Percentiles rank a stretch among this genome's conserved stretches.
These are phyloP conservation scores for Uromys caudimaculatus DNA, from an alignment of 2,797 vertebrate species.

Conservation along the genomic window DNA sequence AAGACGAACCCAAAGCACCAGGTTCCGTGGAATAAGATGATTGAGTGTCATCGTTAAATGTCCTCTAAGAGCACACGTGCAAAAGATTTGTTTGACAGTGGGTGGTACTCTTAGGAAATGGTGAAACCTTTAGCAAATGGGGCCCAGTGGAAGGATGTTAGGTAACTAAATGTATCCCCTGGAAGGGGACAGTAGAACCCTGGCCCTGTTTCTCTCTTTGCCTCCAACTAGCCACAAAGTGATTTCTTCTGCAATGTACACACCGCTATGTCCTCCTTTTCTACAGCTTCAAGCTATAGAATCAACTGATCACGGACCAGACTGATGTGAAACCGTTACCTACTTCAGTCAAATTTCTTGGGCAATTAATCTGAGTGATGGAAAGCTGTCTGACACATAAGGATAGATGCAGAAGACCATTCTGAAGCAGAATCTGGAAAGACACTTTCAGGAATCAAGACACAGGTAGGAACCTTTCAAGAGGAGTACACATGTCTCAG, in stretches of 20 bases:
- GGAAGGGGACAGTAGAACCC: not conserved
- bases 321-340: not conserved
- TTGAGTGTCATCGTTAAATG: not conserved
- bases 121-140: not conserved
- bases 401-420: not conserved
- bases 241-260: not conserved
- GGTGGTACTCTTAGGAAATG: not conserved
- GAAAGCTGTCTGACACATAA: not conserved
- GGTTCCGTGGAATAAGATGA: conserved; percentile 1
- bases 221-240: not conserved
- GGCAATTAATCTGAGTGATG: not conserved
- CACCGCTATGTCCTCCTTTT: not conserved
- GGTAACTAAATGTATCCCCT: not conserved
- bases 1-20: not conserved
- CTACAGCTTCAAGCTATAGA: not conserved
- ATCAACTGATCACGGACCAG: not conserved
- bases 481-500: not conserved
- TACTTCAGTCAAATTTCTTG: not conserved
- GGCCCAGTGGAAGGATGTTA: not conserved
- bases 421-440: not conserved
- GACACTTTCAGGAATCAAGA: not conserved
- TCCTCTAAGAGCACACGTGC: not conserved
- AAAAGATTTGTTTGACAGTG: not conserved
- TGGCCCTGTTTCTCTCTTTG: not conserved
- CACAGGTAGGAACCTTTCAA: not conserved